Conservation (phyloP, 2,113 vertebrate species). For the Cranoglanis bouderius region DNA sequence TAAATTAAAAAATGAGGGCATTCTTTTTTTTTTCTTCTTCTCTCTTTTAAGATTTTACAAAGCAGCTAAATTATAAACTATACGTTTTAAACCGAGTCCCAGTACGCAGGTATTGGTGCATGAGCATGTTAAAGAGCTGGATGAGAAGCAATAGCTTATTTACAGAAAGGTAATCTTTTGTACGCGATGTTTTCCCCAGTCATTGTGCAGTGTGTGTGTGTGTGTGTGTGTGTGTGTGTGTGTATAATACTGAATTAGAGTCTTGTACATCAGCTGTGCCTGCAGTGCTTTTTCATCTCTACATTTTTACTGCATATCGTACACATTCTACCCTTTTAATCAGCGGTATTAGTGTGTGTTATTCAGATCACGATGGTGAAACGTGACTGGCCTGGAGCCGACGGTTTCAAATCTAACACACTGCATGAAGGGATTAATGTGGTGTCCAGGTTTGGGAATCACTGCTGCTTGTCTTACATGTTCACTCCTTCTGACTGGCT, state of each 20-base stretch:
- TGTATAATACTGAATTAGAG: neutral
- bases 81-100: neutral
- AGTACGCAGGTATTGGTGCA: neutral
- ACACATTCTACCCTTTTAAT: neutral
- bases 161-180: neutral
- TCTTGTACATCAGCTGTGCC: neutral
- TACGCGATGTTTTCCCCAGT: slow-evolving; percentile 12
- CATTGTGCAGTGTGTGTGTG: neutral
- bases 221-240: too few relatives aligned
- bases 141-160: slow-evolving; percentile 24
- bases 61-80: neutral
- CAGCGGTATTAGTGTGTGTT: neutral
- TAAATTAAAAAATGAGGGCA: neutral
- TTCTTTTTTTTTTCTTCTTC: neutral
- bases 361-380: neutral
- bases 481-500: neutral
- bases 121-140: neutral
- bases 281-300: neutral
- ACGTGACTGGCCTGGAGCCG: neutral
- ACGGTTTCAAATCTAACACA: neutral
- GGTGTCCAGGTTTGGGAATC: neutral
- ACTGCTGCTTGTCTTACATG: neutral
- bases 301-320: neutral
- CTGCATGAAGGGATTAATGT: neutral
- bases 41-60: neutral